A percentile compares a stretch with the other conserved stretches of the same genome.
Conservation (phyloP, 2,888 invertebrate genomes). For the Minunthozetes semirufus region DNA sequence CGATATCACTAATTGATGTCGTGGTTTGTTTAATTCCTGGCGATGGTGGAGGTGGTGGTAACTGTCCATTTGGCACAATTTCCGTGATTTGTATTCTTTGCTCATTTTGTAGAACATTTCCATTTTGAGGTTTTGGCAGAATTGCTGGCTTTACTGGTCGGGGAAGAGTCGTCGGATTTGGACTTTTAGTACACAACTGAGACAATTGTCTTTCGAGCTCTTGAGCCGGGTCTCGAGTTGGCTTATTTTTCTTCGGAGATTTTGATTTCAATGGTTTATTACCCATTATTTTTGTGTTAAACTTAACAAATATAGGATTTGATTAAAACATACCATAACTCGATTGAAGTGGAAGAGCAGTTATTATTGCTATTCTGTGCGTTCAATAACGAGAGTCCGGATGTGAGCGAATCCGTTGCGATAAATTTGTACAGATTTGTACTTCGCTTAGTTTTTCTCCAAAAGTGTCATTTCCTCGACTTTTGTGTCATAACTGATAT, state of each 20-base stretch:
- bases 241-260: neutral
- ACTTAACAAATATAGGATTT: neutral
- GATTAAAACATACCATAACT: neutral
- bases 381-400: neutral
- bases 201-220: neutral
- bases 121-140: neutral
- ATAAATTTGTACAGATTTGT: neutral
- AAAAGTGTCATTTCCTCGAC: constrained; percentile 15
- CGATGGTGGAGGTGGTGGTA: neutral
- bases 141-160: neutral
- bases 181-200: neutral
- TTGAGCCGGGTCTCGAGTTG: neutral
- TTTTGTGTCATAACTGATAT: neutral
- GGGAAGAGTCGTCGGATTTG: neutral
- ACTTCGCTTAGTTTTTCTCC: neutral
- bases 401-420: constrained; percentile 3
- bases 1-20: too few species aligned
- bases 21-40: neutral
- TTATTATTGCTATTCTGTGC: neutral
- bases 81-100: neutral
- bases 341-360: too few species aligned
- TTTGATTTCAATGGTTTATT: neutral
- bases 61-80: neutral
- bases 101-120: neutral
- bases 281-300: neutral